phyloP scores from a whole-genome alignment of 2,797 vertebrate genomes.

The Semaprochilodus insignis region DNA sequence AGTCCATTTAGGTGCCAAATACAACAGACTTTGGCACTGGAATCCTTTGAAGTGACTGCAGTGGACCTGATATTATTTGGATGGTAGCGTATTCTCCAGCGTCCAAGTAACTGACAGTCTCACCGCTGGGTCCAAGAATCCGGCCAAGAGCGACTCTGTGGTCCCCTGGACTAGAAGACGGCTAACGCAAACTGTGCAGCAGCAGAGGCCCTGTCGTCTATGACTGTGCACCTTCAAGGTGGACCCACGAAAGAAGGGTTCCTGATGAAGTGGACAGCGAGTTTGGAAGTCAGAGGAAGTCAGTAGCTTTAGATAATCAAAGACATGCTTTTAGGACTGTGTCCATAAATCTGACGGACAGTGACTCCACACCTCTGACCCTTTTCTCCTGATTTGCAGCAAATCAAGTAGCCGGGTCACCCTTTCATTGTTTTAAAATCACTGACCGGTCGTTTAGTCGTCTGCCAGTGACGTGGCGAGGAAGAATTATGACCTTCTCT shows the following conservation, averaged over 20 bases:
- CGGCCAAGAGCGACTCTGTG: neutral
- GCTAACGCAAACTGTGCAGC: neutral
- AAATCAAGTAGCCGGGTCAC: neutral
- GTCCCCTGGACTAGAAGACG: no score
- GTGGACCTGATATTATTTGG: no score
- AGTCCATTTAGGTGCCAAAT: neutral
- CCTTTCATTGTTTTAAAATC: neutral
- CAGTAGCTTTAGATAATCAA: neutral
- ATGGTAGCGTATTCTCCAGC: no score
- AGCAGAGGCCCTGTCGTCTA: neutral
- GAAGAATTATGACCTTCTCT: neutral
- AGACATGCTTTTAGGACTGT: neutral
- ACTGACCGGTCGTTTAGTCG: neutral
- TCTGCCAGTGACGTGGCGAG: neutral
- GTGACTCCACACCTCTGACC: neutral
- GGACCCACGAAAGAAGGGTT: neutral
- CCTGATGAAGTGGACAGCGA: neutral
- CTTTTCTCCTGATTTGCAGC: neutral
- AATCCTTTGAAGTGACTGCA: no score
- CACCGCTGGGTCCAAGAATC: neutral
- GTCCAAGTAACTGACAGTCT: no score
- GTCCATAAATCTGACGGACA: slow-evolving; percentile 2
- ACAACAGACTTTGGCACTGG: neutral
- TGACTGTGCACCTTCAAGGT: no score
- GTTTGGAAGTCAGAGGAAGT: neutral